Conservation (phyloP, 2,797 vertebrate genomes). For the Hemibagrus guttatus region DNA sequence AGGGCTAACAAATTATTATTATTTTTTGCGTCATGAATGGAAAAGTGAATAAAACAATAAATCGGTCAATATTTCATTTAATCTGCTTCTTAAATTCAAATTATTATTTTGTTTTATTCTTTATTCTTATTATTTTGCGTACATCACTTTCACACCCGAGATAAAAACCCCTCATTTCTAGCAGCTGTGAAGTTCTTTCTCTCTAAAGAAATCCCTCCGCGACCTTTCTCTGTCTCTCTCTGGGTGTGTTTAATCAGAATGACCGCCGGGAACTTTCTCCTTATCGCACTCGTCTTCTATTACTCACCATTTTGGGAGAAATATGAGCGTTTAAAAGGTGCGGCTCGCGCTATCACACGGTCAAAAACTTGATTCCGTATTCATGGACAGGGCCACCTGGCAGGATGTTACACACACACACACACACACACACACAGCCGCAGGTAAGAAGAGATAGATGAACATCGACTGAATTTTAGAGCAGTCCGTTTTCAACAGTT, state of each 20-base stretch:
- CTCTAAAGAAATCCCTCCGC: not conserved
- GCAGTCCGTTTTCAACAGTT: not conserved
- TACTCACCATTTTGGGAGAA: conserved; percentile 26
- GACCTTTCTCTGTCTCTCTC: conserved; percentile 14
- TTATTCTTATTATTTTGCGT: too few species aligned
- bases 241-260: conserved; percentile 25
- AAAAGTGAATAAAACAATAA: too few species aligned
- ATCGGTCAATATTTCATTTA: not conserved
- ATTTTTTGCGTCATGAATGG: not conserved
- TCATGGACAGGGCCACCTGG: conserved; percentile 8
- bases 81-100: not conserved
- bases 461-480: conserved; percentile 1
- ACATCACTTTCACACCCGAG: not conserved
- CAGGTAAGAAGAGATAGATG: conserved; percentile 13
- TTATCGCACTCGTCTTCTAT: conserved; percentile 26
- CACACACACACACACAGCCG: conserved; percentile 8
- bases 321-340: conserved; percentile 22
- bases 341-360: not conserved
- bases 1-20: too few species aligned
- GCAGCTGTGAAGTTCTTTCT: not conserved
- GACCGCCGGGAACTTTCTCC: conserved; percentile 14
- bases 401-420: conserved; percentile 26
- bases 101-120: too few species aligned
- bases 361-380: not conserved
- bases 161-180: not conserved